phyloP scores from a whole-genome alignment of 1,140 invertebrate species.

The Drosophila bocqueti region DNA sequence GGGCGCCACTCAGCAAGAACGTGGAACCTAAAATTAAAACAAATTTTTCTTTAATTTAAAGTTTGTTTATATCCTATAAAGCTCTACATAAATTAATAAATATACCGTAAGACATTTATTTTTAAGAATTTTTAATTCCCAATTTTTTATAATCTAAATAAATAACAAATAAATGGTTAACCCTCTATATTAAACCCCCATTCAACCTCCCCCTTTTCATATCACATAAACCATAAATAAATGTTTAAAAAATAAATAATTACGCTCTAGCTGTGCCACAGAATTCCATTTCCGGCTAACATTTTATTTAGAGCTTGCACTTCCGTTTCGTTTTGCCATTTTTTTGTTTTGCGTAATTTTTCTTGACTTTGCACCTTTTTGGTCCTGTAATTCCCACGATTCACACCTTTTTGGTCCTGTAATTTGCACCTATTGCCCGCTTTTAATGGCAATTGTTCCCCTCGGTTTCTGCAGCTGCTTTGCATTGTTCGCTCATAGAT shows the following conservation, averaged over 20 bases:
- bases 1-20: neutral
- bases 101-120: neutral
- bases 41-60: neutral
- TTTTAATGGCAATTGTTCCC: conserved; percentile 70
- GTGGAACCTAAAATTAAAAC: neutral
- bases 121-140: too few species aligned
- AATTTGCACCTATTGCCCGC: conserved; percentile 78
- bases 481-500: conserved; percentile 80
- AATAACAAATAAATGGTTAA: neutral
- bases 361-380: conserved; percentile 21
- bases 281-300: conserved; percentile 51
- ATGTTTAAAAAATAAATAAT: conserved; percentile 26
- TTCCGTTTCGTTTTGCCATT: conserved; percentile 28
- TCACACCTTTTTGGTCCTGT: conserved; percentile 40
- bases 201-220: neutral
- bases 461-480: conserved; percentile 36
- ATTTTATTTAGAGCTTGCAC: conserved; percentile 53
- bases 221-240: conserved; percentile 1
- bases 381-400: neutral
- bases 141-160: neutral
- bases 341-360: conserved; percentile 10
- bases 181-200: neutral
- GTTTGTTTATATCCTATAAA: too few species aligned
- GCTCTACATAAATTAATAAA: neutral
- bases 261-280: conserved; percentile 15